Conservation (phyloP, 1,140 invertebrate genomes). For the Bombyx mandarina region DNA sequence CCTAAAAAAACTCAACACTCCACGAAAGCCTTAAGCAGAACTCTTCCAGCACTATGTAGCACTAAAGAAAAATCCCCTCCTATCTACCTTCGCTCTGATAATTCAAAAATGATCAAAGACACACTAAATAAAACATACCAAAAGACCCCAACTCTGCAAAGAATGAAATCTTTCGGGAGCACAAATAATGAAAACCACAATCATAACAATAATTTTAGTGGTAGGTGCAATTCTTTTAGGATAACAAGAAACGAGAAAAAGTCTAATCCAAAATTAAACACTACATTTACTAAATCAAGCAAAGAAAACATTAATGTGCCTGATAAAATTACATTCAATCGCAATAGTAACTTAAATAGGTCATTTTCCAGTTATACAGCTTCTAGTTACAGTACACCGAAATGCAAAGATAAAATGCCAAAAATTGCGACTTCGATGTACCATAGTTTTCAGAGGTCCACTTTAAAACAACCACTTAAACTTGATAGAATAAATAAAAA, state of each 20-base stretch:
- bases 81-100: conserved; percentile 33
- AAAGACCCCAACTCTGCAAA: conserved; percentile 61
- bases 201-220: conserved; percentile 36
- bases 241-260: conserved; percentile 60
- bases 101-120: conserved; percentile 63
- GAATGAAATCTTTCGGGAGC: conserved; percentile 68
- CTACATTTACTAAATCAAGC: conserved; percentile 63
- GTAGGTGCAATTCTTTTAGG: conserved; percentile 61
- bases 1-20: conserved; percentile 51
- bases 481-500: conserved; percentile 59
- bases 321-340: conserved; percentile 51
- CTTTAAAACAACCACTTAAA: conserved; percentile 56
- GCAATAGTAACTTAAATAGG: conserved; percentile 50
- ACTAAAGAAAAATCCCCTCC: conserved; percentile 41
- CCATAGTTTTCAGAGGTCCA: conserved; percentile 58
- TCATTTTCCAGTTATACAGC: conserved; percentile 59
- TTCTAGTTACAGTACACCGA: conserved; percentile 56
- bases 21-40: conserved; percentile 54
- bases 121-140: conserved; percentile 63
- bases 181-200: conserved; percentile 51
- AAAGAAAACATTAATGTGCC: conserved; percentile 56
- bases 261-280: conserved; percentile 55
- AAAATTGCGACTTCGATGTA: conserved; percentile 63
- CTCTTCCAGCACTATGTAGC: conserved; percentile 47
- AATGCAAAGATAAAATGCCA: conserved; percentile 63